Percentiles rank a stretch among this genome's conserved stretches.
Conservation (phyloP, 2,797 vertebrate species). For the Neosalanx taihuensis region DNA sequence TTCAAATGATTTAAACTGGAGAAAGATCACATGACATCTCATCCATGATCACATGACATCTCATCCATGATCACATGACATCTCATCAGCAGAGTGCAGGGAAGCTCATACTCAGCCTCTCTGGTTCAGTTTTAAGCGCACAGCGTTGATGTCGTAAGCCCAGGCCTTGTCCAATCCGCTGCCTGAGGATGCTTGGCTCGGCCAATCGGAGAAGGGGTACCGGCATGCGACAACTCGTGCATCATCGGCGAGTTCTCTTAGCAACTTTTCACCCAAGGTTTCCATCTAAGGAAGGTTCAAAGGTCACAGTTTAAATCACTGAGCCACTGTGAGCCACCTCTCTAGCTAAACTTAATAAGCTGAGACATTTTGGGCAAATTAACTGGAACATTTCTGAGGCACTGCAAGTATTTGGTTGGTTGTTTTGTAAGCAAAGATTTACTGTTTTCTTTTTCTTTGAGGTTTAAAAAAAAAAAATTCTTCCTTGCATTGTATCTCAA, state of each 20-base stretch:
- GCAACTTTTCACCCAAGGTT: conserved; percentile 66
- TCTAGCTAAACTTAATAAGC: neutral
- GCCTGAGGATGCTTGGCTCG: conserved; percentile 53
- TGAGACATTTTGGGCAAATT: neutral
- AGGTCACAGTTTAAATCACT: conserved; percentile 10
- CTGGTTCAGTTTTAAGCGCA: conserved; percentile 45
- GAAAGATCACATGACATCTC: neutral
- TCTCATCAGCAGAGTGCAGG: neutral
- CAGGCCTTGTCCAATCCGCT: conserved; percentile 68
- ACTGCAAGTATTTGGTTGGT: too few relatives aligned
- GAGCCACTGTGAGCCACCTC: neutral
- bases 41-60: too few relatives aligned
- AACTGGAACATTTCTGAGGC: neutral
- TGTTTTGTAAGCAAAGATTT: too few relatives aligned
- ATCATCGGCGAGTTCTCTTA: conserved; percentile 68
- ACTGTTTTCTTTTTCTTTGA: too few relatives aligned
- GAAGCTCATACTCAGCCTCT: neutral
- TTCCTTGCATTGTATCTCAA: too few relatives aligned
- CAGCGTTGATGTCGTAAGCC: conserved; percentile 66
- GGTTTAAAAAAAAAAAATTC: too few relatives aligned
- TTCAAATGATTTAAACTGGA: too few relatives aligned
- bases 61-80: neutral
- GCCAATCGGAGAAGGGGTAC: conserved; percentile 70
- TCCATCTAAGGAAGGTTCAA: conserved; percentile 63
- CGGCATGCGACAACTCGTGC: conserved; percentile 67